Percentiles rank a stretch among this genome's conserved stretches.
phyloP scores from a whole-genome alignment of 2,113 vertebrate species.

The Orientallactaga bullata region DNA sequence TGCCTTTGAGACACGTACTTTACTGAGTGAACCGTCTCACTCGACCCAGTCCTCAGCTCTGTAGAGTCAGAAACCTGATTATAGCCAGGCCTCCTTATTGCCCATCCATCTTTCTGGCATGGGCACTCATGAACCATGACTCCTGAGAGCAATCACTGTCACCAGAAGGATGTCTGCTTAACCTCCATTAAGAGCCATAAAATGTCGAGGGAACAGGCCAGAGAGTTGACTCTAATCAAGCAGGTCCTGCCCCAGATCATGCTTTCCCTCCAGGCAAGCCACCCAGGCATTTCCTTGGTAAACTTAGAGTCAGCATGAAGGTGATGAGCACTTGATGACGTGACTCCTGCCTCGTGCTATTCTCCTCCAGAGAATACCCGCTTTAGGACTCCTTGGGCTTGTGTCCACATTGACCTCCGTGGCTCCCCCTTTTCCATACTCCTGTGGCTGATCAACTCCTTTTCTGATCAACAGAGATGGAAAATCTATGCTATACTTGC shows the following conservation, averaged over 20 bases:
- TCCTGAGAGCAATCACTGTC: background rate
- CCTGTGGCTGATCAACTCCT: background rate
- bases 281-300: background rate
- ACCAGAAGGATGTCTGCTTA: background rate
- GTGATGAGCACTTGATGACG: background rate
- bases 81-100: background rate
- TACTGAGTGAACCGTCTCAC: no score
- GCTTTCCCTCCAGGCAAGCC: background rate
- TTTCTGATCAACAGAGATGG: slow-evolving; percentile 12
- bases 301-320: background rate
- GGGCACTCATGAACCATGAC: background rate
- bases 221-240: background rate
- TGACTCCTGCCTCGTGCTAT: background rate
- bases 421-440: background rate
- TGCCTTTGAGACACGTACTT: no score
- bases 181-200: background rate
- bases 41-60: background rate
- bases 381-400: background rate
- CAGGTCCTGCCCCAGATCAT: background rate
- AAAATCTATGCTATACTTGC: background rate
- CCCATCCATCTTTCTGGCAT: background rate
- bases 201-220: background rate
- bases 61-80: background rate
- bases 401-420: background rate
- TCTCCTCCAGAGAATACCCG: background rate